Evolutionary conservation across 64 coral and sea anemone genomes (phyloP), one percentile per base, ranked within the genome.

Genomic region (Hydrozoanthus tunicans): DNA sequence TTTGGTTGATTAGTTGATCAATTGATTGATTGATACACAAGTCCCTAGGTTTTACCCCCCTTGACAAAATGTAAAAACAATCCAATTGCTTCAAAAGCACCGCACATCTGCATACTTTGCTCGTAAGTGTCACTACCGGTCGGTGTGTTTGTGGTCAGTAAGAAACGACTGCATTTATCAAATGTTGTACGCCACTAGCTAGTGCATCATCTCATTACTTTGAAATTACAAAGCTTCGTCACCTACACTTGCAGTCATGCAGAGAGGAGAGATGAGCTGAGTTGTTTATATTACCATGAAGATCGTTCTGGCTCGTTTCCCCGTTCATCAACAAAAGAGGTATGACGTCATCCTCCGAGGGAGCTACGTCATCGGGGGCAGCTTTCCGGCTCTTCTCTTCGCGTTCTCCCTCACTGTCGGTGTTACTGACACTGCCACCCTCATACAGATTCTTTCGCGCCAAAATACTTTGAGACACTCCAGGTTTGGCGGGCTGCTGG

Each of bases 241-340:
- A 88, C 84, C 84, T 88, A 88, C 84, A 88, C 56, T 88, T 88
- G 84, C n/a, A 69, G 17, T 73, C 57, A 70, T 88, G 84, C 84
- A 73, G 67, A 88, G 84, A 88, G 24, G 24, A 88, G 65, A 85
- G 64, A 20, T 70, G 64, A 59, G 69, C 84, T 15, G 84, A 88
- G 68, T 74, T 73, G 69, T 73, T 58, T 61, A 10, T 88, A 88
- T 88, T 88, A 88, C 84, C 84, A 53, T 88, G 84, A 12, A 25
- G 25, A 10, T 88, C 84, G 56, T 88, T 88, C 56, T 88, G 84
- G 32, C 84, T 88, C 10, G 84, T 88, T 27, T 88, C 84, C 14
- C 84, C 84, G 66, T 73, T 88, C 56, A 88, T 43, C 3, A 64
- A 52, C 52, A 85, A 23, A 53, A 51, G 24, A 55, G 84, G 68